Base-by-base conservation (phyloP, 1,140 invertebrate genomes). In the Atta colombica region DNA sequence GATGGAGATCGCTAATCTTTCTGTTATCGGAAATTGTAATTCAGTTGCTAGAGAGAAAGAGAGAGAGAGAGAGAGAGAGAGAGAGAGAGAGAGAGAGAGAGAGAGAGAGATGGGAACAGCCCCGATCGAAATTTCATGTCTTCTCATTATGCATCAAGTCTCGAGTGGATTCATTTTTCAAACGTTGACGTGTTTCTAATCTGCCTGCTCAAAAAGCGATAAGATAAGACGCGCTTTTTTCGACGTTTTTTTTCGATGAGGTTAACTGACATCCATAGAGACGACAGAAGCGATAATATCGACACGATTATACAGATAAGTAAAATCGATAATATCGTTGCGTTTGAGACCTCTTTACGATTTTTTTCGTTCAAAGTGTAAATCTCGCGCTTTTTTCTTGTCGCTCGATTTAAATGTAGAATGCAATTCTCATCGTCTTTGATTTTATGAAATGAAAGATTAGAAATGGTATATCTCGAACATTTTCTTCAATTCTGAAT, bases 21-120 rank as follows among this genome's bases (percentile, higher is more conserved):
- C 55, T 75, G 80, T 84, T 84, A 84, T 84, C 80, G 80, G 69
- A 84, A 84, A 84, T 84, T 84, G 39, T 84, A 84, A 84, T 84
- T 75, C 39, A 84, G 80, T 84, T 75, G 80, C 45, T 49, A 49
- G 18, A 49, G 6, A 14, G 51, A 14, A 25, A 18, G 39, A 5
- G 21, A 35, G 49, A 45, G 10, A 31, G 25, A 10, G 21, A 61
- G 53, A 51, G 14, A 49, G 39, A 0, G 18, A 18, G 53, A 55
- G 53, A 55, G 16, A 55, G 16, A 18, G 18, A 49, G 7, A 14
- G 51, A 51, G 7, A 49, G 1, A 18, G 53, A 51, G 7, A 49
- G 39, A 2, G 53, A 18, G 53, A 55, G 18, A 18, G 53, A 8
- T 69, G 61, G 35, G n/a, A 80, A 58, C 21, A 58, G n/a, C 6